Base-by-base conservation (phyloP, 2,797 vertebrate species). In the Melanotaenia maccullochi region DNA sequence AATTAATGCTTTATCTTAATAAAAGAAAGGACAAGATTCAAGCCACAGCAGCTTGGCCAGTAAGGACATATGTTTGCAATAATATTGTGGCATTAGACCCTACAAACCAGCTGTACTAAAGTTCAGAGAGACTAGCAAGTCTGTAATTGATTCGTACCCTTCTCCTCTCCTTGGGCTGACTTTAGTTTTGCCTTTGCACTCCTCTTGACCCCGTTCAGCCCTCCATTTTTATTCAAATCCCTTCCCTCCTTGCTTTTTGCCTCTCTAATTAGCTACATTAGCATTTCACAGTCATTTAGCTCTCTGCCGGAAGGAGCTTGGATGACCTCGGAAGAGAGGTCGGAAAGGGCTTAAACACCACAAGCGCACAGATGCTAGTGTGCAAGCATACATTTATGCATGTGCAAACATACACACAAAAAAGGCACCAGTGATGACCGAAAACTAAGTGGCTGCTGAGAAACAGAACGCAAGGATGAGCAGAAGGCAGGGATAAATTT, bases 231-330 rank as follows among this genome's bases (percentile, higher is more conserved):
- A 87, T 78, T 67, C 75, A 83, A 55, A 42, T 38, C 75, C 68
- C 71, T 61, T 71, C 67, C 65, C 79, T 79, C 78, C 61, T 18
- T 57, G 54, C 73, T 64, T 88, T 87, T 81, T 20, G 75, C 84
- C 84, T 88, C 85, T 69, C 84, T 92, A 90, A 93, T 94, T 92
- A 93, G 83, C 83, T 22, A 71, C 80, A 92, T 94, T 92, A 93
- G 89, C 91, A 92, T 92, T 91, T 93, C 88, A 90, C 78, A 89
- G 87, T 85, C 84, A 88, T 91, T 90, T 87, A 88, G 78, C 16
- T 78, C 68, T 72, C 86, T 5, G 85, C 91, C 80, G 83, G 82
- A 90, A 91, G 89, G 85, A 86, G 78, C 79, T 51, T 42, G 0
- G 36, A 38, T 78, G 88, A 93, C 90, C 91, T 90, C 87, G 16